phyloP scores from a whole-genome alignment of 2,797 vertebrate genomes.

The Pelobates cultripes region DNA sequence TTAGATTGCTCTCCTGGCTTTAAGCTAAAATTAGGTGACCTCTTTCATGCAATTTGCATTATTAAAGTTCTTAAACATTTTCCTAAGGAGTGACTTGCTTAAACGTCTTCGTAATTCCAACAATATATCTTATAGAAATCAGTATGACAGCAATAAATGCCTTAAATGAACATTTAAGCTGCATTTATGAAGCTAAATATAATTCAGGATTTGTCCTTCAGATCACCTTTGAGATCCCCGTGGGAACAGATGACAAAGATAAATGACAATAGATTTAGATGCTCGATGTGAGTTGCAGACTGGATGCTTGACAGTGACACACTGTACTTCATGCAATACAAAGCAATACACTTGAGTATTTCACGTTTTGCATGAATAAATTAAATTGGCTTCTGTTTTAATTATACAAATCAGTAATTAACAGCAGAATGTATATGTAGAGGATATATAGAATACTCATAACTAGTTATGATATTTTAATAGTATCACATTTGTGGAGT shows the following conservation, averaged over 20 bases:
- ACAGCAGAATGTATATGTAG: too few species aligned
- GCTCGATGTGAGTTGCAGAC: conserved; percentile 15
- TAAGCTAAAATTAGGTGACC: conserved; percentile 44
- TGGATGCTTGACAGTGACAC: neutral
- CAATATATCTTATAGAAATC: neutral
- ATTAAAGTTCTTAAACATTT: conserved; percentile 1
- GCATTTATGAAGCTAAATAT: conserved; percentile 10
- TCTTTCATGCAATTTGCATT: conserved; percentile 29
- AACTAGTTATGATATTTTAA: too few species aligned
- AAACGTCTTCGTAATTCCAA: neutral
- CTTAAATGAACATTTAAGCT: neutral
- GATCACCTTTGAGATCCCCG: conserved; percentile 15
- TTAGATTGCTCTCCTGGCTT: conserved; percentile 16
- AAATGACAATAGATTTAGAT: conserved; percentile 40
- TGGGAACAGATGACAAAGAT: conserved; percentile 32
- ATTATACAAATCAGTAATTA: too few species aligned
- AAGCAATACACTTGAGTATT: too few species aligned
- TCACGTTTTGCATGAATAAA: too few species aligned
- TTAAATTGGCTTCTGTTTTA: too few species aligned
- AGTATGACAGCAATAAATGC: neutral
- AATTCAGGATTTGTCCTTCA: conserved; percentile 28
- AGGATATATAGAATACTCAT: too few species aligned
- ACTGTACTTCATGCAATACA: neutral
- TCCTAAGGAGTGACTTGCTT: neutral
- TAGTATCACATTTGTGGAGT: too few species aligned